Evolutionary conservation across 1,140 invertebrate species (phyloP).

Genomic region (Lycorma delicatula): DNA sequence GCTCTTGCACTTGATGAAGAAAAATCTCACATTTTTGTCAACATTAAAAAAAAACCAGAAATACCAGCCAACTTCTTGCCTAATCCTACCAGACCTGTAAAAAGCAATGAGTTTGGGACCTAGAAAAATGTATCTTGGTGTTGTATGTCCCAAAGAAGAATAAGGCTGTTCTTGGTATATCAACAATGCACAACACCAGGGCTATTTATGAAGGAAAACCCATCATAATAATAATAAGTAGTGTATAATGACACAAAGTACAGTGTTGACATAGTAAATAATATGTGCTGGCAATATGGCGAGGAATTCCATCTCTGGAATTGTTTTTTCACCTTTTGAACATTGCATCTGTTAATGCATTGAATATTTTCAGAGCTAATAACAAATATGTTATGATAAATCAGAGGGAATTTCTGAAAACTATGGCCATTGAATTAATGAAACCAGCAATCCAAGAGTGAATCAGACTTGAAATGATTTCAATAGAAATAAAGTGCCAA

Average conservation of each 20-base stretch:
- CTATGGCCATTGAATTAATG: background rate
- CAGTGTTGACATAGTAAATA: constrained; percentile 35
- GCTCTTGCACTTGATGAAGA: constrained; percentile 16
- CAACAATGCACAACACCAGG: constrained; percentile 19
- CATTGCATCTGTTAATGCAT: background rate
- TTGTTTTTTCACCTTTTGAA: constrained; percentile 11
- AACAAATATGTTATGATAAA: background rate
- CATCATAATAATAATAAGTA: constrained; percentile 31
- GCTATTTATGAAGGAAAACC: constrained; percentile 25
- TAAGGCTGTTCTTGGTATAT: constrained; percentile 18
- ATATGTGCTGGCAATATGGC: constrained; percentile 22
- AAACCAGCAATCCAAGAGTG: background rate
- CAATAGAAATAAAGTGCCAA: background rate
- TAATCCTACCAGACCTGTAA: constrained; percentile 4
- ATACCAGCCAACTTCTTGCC: constrained; percentile 13
- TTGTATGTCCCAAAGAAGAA: constrained; percentile 26
- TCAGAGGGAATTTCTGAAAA: constrained; percentile 4
- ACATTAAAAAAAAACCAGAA: constrained; percentile 28
- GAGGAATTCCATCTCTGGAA: background rate
- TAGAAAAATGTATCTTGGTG: constrained; percentile 17
- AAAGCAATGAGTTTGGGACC: constrained; percentile 9
- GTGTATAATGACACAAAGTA: constrained; percentile 36
- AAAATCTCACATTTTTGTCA: constrained; percentile 27
- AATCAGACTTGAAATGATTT: background rate
- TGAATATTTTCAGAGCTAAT: background rate